phyloP scores from a whole-genome alignment of 2,113 vertebrate species.

The Corythaixoides concolor region DNA sequence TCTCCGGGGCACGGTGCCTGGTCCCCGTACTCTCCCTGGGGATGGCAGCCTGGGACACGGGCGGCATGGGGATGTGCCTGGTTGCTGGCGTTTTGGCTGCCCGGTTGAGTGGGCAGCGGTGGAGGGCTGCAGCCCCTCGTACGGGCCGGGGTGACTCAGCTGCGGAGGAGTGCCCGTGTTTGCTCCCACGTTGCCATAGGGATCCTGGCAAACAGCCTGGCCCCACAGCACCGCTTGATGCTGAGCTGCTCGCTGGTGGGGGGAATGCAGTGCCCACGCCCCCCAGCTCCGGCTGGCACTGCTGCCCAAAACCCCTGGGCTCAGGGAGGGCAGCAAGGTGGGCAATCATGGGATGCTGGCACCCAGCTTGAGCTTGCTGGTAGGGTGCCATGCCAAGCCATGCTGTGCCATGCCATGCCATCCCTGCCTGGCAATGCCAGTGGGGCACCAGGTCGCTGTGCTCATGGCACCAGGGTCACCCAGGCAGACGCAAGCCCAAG shows the following conservation, averaged over 20 bases:
- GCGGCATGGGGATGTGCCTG: rapidly evolving
- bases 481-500: rapidly evolving
- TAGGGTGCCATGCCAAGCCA: not conserved
- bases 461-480: rapidly evolving
- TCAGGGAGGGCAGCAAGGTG: not conserved
- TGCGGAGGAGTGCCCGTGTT: not conserved
- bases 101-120: rapidly evolving
- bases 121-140: not conserved
- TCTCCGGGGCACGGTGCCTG: rapidly evolving
- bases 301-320: not conserved
- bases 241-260: not conserved
- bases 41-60: not conserved
- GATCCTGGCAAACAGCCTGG: not conserved
- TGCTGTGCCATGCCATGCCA: not conserved
- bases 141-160: not conserved
- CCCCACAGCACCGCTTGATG: not conserved
- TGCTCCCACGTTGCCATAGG: not conserved
- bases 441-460: rapidly evolving
- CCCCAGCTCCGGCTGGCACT: not conserved
- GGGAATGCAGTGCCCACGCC: not conserved
- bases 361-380: not conserved
- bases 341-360: rapidly evolving
- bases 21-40: not conserved
- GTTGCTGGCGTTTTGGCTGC: rapidly evolving
- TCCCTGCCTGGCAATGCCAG: not conserved